Base-by-base conservation (phyloP, 2,888 invertebrate species). In the Apotomis capreana region DNA sequence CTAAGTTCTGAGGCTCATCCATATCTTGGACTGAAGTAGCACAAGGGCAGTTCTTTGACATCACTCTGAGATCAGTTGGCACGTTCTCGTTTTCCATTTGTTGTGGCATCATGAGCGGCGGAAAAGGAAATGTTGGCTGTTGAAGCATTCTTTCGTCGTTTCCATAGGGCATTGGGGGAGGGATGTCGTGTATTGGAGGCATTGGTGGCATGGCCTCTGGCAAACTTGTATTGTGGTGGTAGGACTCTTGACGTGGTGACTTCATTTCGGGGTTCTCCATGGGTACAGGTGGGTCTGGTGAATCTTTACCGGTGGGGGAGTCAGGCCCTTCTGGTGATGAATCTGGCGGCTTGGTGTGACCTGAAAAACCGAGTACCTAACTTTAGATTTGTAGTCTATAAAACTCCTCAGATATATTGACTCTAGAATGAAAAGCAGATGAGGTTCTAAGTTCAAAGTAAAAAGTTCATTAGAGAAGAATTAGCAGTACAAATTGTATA, bases 311-410 rank as follows among this genome's bases (percentile, higher is more conserved):
- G 3, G 86, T 85, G 36, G 92, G 90, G 0, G 93, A 93, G 54
- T 90, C 90, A 0, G 88, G 83, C 0, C 87, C 88, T 77, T 92
- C 91, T 9, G 93, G 91, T 5, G 93, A 92, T 2, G 92, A 92
- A 70, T 92, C 91, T 4, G 89, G 87, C 26, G 90, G 92, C 78
- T 93, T 93, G 0, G 87, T 81, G 68, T 93, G 93, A 71, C 91
- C 93, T 94, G 83, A 74, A 76, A 62, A 69, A 51, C 10, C 3
- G 9, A 26, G 26, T 26, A 15, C 68, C 52, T 37, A 3, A 15
- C 8, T 9, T 44, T 44, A 36, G 40, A 78, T 76, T 74, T 52
- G 15, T 61, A 36, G 49, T 49, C 10, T 40, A 0, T 15, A 15
- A 15, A 15, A 15, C 15, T 15, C 26, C 26, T 26, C 26, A 26